Base-by-base conservation (phyloP, 1,140 invertebrate genomes). In the Drosophila ercepeae region DNA sequence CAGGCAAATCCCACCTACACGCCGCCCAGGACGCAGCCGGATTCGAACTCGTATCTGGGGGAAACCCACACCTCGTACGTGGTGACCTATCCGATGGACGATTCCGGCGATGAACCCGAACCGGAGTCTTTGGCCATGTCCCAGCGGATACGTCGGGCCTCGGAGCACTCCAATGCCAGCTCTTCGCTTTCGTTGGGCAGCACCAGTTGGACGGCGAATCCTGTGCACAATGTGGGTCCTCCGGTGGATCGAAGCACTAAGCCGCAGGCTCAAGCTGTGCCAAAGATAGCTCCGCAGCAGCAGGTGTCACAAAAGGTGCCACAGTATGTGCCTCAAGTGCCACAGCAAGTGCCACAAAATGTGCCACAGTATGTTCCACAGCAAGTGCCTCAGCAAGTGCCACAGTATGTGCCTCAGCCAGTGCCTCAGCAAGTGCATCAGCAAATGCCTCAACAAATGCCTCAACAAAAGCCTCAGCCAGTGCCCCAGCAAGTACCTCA, bases 201-300 rank as follows among this genome's bases (percentile, higher is more conserved):
- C 54, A 83, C 89, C 5, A 90, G 76, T 51, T 90, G 89, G 89
- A 90, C 89, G 18, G 65, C 83, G 2, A 90, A 90, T 84, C 89
- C 89, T 0, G 72, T 83, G 60, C 79, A 89, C 19, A 61, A 58
- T 1, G 50, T 61, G 27, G 63, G 58, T 7, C 75, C 75, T 1
- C 72, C 65, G 8, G 72, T 61, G 11, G 76, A 71, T 71, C 59
- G 68, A 16, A 79, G 61, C 61, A 78, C 57, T 0, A 78, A 78
- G 19, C 76, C 75, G 5, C 67, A 78, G 19, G 4, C 21, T 9
- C 60, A 61, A 13, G 0, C 36, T 18, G 13, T 19, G 7, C 60
- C 48, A n/a, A 63, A 48, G 16, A 34, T 68, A 16, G 18, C 61
- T 1, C 3, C 14, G 0, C 59, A 29, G 4, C 55, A 58, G 16